These are phyloP conservation scores for Mactromeris polynyma DNA, from an alignment of 2,888 invertebrate species.

Conservation along the genomic window DNA sequence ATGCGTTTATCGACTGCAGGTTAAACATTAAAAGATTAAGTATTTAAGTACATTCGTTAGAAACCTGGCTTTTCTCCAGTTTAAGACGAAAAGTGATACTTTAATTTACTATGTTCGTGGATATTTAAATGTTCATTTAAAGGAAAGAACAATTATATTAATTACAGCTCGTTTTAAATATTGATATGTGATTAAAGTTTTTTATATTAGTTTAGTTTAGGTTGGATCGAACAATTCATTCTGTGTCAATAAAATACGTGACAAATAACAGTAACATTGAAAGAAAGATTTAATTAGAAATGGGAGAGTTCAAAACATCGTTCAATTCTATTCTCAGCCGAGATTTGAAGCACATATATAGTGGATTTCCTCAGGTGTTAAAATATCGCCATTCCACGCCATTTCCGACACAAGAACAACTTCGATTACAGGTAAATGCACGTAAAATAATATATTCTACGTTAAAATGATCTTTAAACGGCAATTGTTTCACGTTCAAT, in stretches of 20 bases:
- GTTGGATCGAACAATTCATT: background rate
- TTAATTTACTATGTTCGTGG: background rate
- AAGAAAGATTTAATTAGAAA: constrained; percentile 33
- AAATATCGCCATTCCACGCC: constrained; percentile 67
- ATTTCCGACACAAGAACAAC: constrained; percentile 79
- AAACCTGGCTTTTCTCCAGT: constrained; percentile 22
- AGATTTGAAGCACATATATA: constrained; percentile 82
- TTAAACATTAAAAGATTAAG: constrained; percentile 9
- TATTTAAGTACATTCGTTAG: constrained; percentile 8
- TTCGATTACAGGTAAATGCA: constrained; percentile 66
- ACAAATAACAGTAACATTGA: background rate
- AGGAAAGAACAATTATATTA: background rate
- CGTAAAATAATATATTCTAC: too few species aligned
- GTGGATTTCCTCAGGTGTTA: constrained; percentile 75
- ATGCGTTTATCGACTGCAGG: constrained; percentile 21
- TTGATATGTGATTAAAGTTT: background rate
- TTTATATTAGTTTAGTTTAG: background rate
- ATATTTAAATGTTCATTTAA: background rate
- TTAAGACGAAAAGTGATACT: background rate
- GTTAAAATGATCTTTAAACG: too few species aligned
- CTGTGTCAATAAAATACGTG: background rate
- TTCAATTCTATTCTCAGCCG: constrained; percentile 77
- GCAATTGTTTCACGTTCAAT: too few species aligned
- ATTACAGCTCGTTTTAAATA: background rate
- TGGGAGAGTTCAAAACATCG: constrained; percentile 79